Evolutionary conservation across 2,888 invertebrate species (phyloP).

Genomic region (Rhimphoctona megacephalus): DNA sequence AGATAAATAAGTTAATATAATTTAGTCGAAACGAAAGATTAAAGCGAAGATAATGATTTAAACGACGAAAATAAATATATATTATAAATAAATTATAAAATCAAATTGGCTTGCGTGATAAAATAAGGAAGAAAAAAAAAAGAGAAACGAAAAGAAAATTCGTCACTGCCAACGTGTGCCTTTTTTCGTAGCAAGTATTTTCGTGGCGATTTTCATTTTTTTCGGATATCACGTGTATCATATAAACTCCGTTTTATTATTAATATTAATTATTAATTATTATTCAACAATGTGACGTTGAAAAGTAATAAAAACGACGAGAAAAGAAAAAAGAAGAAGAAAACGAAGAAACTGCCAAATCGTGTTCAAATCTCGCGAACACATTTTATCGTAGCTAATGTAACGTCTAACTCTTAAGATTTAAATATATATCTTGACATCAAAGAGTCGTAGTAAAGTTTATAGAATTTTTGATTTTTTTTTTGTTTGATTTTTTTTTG

Average conservation of each 20-base stretch:
- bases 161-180: constrained; percentile 66
- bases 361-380: constrained; percentile 64
- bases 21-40: constrained; percentile 22
- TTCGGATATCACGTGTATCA: constrained; percentile 40
- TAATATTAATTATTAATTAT: constrained; percentile 5
- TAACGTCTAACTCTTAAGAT: constrained; percentile 55
- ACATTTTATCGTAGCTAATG: constrained; percentile 54
- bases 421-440: constrained; percentile 43
- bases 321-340: background rate
- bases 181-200: constrained; percentile 56
- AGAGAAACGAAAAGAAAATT: constrained; percentile 22
- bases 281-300: constrained; percentile 51
- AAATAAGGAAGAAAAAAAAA: constrained; percentile 12
- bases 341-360: constrained; percentile 65
- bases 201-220: constrained; percentile 47
- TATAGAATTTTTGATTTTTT: constrained; percentile 28
- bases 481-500: constrained; percentile 32
- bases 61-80: constrained; percentile 5
- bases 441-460: constrained; percentile 51
- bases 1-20: constrained; percentile 41
- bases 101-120: constrained; percentile 9
- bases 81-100: background rate
- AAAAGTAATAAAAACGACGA: constrained; percentile 14
- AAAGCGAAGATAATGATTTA: constrained; percentile 15
- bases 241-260: constrained; percentile 45